Evolutionary conservation across 2,888 invertebrate species (phyloP).

Genomic region (Caenorhabditis wallacei): DNA sequence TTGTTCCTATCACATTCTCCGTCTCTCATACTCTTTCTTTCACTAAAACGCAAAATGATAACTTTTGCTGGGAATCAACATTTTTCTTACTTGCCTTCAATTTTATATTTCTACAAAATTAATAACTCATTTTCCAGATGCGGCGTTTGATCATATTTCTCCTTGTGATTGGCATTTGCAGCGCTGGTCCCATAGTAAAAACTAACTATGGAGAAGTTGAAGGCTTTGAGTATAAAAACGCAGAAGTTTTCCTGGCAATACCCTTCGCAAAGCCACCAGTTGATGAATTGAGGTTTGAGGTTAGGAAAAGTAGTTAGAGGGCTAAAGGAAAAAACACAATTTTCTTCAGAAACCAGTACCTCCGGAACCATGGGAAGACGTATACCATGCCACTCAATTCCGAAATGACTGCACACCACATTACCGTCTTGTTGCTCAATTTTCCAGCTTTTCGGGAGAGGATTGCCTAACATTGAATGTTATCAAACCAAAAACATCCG

Average conservation of each 20-base stretch:
- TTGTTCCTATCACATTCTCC: constrained; percentile 23
- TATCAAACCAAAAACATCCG: constrained; percentile 84
- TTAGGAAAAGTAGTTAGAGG: no score
- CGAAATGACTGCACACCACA: constrained; percentile 71
- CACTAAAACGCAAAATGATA: constrained; percentile 17
- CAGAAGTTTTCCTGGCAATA: constrained; percentile 73
- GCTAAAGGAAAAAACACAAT: neutral
- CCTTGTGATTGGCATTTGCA: neutral
- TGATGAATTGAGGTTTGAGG: constrained; percentile 74
- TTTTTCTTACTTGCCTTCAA: neutral
- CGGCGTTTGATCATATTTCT: constrained; percentile 19
- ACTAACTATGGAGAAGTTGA: constrained; percentile 71
- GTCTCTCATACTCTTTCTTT: constrained; percentile 17
- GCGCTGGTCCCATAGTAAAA: constrained; percentile 58
- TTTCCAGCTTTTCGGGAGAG: constrained; percentile 85
- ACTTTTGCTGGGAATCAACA: neutral
- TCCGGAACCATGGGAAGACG: constrained; percentile 74
- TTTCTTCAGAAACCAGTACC: constrained; percentile 71
- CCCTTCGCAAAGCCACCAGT: constrained; percentile 77
- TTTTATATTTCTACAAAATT: neutral
- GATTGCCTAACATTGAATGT: constrained; percentile 96
- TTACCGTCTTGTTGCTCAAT: constrained; percentile 56
- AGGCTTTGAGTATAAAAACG: constrained; percentile 68
- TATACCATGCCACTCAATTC: constrained; percentile 74
- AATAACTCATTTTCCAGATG: constrained; percentile 26